phyloP scores from a whole-genome alignment of 2,888 invertebrate genomes.

The Poecilus cupreus region DNA sequence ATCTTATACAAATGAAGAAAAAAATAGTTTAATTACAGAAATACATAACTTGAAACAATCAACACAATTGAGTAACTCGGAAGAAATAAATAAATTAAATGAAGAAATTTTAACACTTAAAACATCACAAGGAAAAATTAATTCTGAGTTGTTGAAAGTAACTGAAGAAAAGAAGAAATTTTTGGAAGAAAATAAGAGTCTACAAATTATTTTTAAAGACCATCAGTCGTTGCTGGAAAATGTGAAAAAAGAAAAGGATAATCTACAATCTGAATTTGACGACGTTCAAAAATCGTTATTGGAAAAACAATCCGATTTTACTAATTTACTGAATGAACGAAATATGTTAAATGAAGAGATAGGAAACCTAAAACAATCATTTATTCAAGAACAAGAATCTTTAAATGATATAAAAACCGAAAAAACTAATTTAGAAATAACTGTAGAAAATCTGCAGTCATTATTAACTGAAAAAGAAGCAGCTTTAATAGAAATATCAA shows the following conservation, averaged over 20 bases:
- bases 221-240: background rate
- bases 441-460: conserved; percentile 8
- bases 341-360: conserved; percentile 1
- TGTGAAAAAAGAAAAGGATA: background rate
- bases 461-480: conserved; percentile 24
- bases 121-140: background rate
- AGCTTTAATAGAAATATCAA: conserved; percentile 26
- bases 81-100: conserved; percentile 9
- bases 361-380: conserved; percentile 6
- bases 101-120: conserved; percentile 5
- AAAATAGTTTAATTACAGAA: conserved; percentile 30
- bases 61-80: conserved; percentile 56
- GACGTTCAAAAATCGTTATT: background rate
- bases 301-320: background rate
- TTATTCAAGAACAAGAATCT: background rate
- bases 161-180: conserved; percentile 10
- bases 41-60: conserved; percentile 15
- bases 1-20: conserved; percentile 4
- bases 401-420: background rate
- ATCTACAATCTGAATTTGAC: background rate
- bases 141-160: background rate
- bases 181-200: background rate
- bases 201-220: conserved; percentile 17
- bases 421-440: conserved; percentile 14
- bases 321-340: background rate